A percentile compares a stretch with the other conserved stretches of the same genome.
phyloP scores from a whole-genome alignment of 2,113 vertebrate species.

The Poeciliopsis retropinna region DNA sequence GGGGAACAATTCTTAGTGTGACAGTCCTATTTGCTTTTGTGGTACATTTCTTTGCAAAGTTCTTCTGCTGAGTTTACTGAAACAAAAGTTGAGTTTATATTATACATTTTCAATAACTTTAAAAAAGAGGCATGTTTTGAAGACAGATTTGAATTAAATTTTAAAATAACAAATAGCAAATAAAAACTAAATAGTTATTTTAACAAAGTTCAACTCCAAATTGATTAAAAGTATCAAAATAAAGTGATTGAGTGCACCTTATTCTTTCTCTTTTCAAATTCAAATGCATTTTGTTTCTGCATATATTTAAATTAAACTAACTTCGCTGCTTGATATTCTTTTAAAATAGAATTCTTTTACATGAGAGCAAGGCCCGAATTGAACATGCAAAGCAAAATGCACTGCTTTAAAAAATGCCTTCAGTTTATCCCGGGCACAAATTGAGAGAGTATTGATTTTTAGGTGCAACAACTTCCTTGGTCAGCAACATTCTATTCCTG shows the following conservation, averaged over 20 bases:
- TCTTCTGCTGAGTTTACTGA: no score
- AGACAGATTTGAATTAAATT: no score
- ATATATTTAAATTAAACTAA: constrained; percentile 17
- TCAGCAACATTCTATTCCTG: constrained; percentile 81
- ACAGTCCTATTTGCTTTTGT: no score
- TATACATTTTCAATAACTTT: no score
- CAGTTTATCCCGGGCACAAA: constrained; percentile 45
- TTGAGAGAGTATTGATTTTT: constrained; percentile 72
- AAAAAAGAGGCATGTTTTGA: no score
- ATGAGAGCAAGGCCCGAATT: constrained; percentile 43
- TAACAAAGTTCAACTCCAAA: not conserved
- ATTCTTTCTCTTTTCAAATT: not conserved
- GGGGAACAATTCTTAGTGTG: not conserved
- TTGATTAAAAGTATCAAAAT: no score
- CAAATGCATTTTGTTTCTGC: not conserved
- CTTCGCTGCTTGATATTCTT: constrained; percentile 7
- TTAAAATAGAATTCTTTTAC: constrained; percentile 11
- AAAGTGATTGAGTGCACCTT: no score
- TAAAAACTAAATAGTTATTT: no score
- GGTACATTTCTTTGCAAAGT: no score
- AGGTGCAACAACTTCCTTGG: constrained; percentile 73
- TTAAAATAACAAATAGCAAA: no score
- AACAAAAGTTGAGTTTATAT: no score
- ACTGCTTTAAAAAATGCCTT: constrained; percentile 58
- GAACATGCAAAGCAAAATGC: constrained; percentile 61